Base-by-base conservation (phyloP, 2,113 vertebrate species). In the Python bivittatus region DNA sequence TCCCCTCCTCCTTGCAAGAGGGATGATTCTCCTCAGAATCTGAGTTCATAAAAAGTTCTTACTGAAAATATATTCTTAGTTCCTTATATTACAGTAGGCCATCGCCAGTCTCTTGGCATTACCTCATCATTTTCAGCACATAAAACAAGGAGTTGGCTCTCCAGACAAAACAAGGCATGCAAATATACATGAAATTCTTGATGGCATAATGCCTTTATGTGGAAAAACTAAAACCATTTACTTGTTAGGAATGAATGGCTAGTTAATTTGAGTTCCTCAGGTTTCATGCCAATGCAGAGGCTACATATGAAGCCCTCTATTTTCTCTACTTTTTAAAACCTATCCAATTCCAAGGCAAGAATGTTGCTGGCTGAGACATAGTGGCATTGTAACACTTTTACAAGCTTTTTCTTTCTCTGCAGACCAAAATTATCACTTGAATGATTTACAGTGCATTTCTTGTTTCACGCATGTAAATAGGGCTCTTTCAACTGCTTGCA, bases 371-470 rank as follows among this genome's bases (percentile, higher is more conserved):
- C 90, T 48, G 93, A 72, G 44, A 88, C 91, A 60, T 33, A 57
- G 64, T 88, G 48, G 87, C n/a, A 88, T 22, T 88, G 44, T 88
- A 20, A 53, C 86, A 8, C 0, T 54, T 91, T 92, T 93, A 84
- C 4, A 83, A 44, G 91, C 54, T 11, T 38, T 68, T 58, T 72
- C 94, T 91, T 90, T 44, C 58, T 61, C 6, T 8, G n/a, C 7
- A 68, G 1, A 64, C 2, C 91, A 86, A 90, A 94, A 88, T 42
- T 84, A 29, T 22, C 3, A 88, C 88, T 33, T 88, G 91, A 89
- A 84, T 92, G 91, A 61, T 92, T 92, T 92, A 84, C 91, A 92
- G 72, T 92, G 72, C 86, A 84, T 84, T 88, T 61, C 83, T 84
- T 92, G 87, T 89, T 92, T 92, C 91, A 89, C 88, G 56, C 29